Conservation (phyloP, 2,113 vertebrate genomes). For the Noturus placidus region DNA sequence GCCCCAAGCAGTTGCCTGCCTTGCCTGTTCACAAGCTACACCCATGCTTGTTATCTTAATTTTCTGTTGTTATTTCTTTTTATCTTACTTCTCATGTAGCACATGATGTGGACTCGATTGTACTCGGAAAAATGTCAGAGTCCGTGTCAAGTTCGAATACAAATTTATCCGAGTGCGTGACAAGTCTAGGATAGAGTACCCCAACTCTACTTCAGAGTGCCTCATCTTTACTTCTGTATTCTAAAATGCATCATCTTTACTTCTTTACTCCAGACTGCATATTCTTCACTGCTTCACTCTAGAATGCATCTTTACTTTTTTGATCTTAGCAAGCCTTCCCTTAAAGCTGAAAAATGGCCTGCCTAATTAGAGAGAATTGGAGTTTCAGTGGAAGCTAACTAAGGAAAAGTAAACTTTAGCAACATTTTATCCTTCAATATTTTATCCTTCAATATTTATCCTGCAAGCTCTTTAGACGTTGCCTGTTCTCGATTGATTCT, state of each 20-base stretch:
- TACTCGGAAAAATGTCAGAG: no score
- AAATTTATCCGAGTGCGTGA: no score
- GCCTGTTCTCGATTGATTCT: constrained; percentile 19
- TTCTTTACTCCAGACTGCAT: neutral
- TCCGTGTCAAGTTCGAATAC: no score
- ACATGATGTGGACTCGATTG: no score
- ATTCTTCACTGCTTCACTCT: neutral
- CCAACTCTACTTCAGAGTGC: neutral
- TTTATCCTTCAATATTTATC: constrained; percentile 52
- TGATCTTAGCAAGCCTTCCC: constrained; percentile 54
- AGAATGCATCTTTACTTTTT: neutral
- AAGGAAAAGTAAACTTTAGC: constrained; percentile 44
- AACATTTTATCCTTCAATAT: constrained; percentile 49
- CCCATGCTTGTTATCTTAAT: no score
- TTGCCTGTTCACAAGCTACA: no score
- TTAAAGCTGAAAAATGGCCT: constrained; percentile 63
- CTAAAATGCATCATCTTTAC: neutral
- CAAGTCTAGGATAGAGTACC: no score
- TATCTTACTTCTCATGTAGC: no score
- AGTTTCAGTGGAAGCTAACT: constrained; percentile 55
- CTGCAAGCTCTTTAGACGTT: constrained; percentile 53
- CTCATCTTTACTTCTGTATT: neutral
- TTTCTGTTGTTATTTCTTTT: no score
- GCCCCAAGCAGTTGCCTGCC: no score
- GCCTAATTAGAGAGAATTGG: constrained; percentile 62